Evolutionary conservation across 2,797 vertebrate genomes (phyloP), one percentile per base, ranked within the genome.

Genomic region (Australoheros facetus): DNA sequence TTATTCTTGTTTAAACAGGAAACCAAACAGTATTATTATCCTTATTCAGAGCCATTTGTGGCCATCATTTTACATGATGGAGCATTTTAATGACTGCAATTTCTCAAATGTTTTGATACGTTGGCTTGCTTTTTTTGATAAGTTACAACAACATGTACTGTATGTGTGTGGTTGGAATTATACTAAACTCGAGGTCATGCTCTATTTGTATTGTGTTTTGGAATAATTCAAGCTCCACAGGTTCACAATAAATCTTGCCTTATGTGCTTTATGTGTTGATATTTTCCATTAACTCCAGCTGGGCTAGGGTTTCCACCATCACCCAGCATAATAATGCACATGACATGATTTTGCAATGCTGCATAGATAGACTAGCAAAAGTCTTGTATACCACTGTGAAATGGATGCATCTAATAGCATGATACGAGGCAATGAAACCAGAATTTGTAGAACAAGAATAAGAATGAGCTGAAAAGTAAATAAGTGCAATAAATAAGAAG

Each of bases 261-360:
- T 83, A 75, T 82, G 74, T 69, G 70, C 70, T 64, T 75, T 79
- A 77, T 82, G 74, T 75, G 66, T 64, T 73, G 37, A 78, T 82
- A 26, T 54, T 73, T 85, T 79, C 39, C 79, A 78, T 84, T 88
- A 56, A 87, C 81, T 83, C 57, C 45, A 54, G 21, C 74, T 74
- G 59, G 54, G 39, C 58, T 5, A 16, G 37, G 21, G 73, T 64
- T 34, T 83, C 13, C 14, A 26, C 39, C 57, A 71, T 73, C 76
- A 60, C 39, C 37, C 56, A 80, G 3, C n/a, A 39, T 42, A 78
- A 51, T 48, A 76, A 53, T 57, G 42, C 48, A 70, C 26, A 26
- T 26, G 76, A 81, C 62, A 79, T 28, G 3, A 42, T 53, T 55
- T 74, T 57, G 30, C 16, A 77, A 34, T 56, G 26, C 39, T 45